A percentile compares a stretch with the other conserved stretches of the same genome.
phyloP scores from a whole-genome alignment of 2,888 invertebrate species.

The Stenodema calcarata region DNA sequence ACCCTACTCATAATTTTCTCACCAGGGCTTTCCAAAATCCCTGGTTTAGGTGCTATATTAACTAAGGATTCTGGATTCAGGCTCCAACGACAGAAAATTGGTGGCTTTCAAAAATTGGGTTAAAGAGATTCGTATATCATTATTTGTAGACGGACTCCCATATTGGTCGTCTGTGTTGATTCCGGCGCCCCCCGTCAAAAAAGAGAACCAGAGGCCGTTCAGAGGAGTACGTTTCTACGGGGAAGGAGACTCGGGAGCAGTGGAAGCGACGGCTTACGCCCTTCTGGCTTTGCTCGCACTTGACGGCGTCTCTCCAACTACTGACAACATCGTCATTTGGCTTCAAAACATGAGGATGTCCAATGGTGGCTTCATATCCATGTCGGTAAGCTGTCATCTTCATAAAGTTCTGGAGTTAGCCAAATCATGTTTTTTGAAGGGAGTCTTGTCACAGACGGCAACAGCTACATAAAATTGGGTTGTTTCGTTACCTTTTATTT shows the following conservation, averaged over 20 bases:
- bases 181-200: constrained; percentile 58
- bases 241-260: constrained; percentile 64
- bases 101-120: no score
- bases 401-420: no score
- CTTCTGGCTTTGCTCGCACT: constrained; percentile 63
- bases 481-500: no score
- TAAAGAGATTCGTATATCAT: no score
- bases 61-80: no score
- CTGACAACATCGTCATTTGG: constrained; percentile 63
- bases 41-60: no score
- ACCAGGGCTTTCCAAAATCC: no score
- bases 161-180: constrained; percentile 62
- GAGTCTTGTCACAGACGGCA: no score
- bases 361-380: constrained; percentile 62
- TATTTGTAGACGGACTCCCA: constrained; percentile 60
- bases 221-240: constrained; percentile 62
- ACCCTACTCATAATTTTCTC: no score
- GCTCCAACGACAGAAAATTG: no score
- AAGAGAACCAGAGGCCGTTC: constrained; percentile 63
- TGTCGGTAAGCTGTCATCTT: constrained; percentile 59
- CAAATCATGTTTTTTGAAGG: no score
- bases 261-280: constrained; percentile 66
- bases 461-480: no score
- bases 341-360: constrained; percentile 62
- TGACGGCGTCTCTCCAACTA: constrained; percentile 61